Percentiles rank a stretch among this genome's conserved stretches.
Conservation (phyloP, 2,888 invertebrate species). For the Arctia plantaginis region DNA sequence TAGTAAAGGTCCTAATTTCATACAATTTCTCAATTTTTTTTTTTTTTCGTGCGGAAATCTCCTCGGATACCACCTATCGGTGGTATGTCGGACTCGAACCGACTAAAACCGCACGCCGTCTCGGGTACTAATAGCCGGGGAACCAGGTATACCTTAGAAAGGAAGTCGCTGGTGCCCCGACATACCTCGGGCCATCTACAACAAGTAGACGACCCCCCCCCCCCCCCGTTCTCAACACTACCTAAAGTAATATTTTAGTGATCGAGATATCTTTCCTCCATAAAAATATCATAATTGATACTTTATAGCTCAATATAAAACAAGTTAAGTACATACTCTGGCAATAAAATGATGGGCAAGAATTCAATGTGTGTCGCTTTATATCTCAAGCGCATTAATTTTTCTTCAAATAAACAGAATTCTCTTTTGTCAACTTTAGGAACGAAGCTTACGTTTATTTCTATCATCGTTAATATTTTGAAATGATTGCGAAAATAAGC, state of each 20-base stretch:
- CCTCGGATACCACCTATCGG: too few relatives aligned
- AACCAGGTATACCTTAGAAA: too few relatives aligned
- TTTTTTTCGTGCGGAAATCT: too few relatives aligned
- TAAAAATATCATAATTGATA: slow-evolving; percentile 35
- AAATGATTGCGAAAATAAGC: slow-evolving; percentile 74
- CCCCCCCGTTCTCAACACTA: too few relatives aligned
- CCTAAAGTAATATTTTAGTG: neutral
- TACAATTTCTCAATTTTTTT: neutral
- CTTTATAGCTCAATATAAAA: slow-evolving; percentile 38
- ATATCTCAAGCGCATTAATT: slow-evolving; percentile 16
- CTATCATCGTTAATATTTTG: slow-evolving; percentile 65
- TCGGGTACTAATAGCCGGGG: too few relatives aligned
- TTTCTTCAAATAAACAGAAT: slow-evolving; percentile 25
- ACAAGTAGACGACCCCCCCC: too few relatives aligned
- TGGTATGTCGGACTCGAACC: too few relatives aligned
- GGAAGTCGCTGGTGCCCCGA: too few relatives aligned
- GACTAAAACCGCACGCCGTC: too few relatives aligned
- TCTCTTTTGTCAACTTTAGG: slow-evolving; percentile 36
- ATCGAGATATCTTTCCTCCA: slow-evolving; percentile 21
- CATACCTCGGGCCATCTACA: too few relatives aligned
- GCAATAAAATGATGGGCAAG: slow-evolving; percentile 21
- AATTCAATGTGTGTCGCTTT: neutral
- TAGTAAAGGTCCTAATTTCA: neutral
- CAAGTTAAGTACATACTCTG: slow-evolving; percentile 23
- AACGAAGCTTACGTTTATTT: slow-evolving; percentile 52